phyloP scores from a whole-genome alignment of 2,797 vertebrate genomes.

The Falco novaeseelandiae region DNA sequence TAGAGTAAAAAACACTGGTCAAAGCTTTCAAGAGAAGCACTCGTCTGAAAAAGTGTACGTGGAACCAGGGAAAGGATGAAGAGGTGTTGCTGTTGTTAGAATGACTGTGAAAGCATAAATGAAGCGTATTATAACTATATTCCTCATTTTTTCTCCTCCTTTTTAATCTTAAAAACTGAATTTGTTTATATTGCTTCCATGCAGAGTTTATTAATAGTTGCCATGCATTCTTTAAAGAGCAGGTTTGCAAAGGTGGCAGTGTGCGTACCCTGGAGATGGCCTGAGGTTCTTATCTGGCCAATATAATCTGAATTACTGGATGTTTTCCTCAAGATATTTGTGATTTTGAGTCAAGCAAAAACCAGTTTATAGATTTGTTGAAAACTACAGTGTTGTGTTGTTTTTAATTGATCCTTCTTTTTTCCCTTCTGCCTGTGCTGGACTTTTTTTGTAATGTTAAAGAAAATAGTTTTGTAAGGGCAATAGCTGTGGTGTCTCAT shows the following conservation, averaged over 20 bases:
- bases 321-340: neutral
- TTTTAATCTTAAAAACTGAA: neutral
- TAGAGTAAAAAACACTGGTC: neutral
- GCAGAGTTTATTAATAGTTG: neutral
- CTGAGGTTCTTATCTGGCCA: neutral
- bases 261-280: neutral
- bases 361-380: neutral
- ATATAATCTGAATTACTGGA: neutral
- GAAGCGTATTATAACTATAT: neutral
- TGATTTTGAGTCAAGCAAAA: neutral
- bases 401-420: neutral
- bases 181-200: neutral
- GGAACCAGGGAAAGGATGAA: neutral
- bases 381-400: neutral
- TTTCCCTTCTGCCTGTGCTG: neutral
- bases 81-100: neutral
- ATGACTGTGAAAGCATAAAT: neutral
- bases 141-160: neutral
- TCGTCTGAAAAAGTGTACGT: accelerated
- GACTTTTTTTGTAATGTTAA: neutral
- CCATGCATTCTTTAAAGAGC: neutral
- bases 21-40: neutral
- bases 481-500: neutral
- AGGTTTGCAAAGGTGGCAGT: neutral
- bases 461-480: neutral